These are phyloP conservation scores for Balaenoptera acutorostrata DNA, from an alignment of 2,113 vertebrate species.

Conservation along the genomic window DNA sequence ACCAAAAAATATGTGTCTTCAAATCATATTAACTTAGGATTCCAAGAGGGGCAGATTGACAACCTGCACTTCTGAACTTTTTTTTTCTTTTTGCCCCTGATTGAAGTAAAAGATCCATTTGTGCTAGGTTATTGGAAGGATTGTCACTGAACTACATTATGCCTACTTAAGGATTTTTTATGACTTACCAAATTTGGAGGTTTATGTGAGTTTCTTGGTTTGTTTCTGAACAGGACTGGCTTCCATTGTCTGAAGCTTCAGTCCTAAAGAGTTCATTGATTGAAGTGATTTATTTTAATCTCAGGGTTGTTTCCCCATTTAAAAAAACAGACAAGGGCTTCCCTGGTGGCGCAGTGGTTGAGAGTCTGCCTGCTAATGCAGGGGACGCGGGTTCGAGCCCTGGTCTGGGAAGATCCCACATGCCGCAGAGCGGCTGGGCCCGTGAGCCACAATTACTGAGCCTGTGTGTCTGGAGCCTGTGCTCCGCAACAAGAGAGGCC, in stretches of 20 bases:
- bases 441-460: too few relatives aligned
- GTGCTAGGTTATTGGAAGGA: not conserved
- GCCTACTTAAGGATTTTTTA: not conserved
- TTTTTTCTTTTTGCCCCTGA: not conserved
- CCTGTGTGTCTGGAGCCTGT: too few relatives aligned
- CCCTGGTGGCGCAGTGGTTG: too few relatives aligned
- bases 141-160: not conserved
- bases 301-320: not conserved
- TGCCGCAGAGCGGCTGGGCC: too few relatives aligned
- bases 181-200: not conserved
- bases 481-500: too few relatives aligned
- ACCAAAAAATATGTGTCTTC: not conserved
- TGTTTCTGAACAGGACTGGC: not conserved
- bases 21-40: not conserved
- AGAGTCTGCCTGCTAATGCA: too few relatives aligned
- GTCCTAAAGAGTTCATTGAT: not conserved
- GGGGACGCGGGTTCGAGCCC: too few relatives aligned
- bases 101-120: conserved; percentile 7
- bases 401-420: too few relatives aligned
- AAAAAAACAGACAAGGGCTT: not conserved
- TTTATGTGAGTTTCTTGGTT: not conserved
- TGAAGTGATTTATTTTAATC: not conserved
- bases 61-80: not conserved
- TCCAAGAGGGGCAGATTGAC: not conserved
- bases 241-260: not conserved